Evolutionary conservation across 1,140 invertebrate species (phyloP), one percentile per base, ranked within the genome.

Genomic region (Cydia fagiglandana): DNA sequence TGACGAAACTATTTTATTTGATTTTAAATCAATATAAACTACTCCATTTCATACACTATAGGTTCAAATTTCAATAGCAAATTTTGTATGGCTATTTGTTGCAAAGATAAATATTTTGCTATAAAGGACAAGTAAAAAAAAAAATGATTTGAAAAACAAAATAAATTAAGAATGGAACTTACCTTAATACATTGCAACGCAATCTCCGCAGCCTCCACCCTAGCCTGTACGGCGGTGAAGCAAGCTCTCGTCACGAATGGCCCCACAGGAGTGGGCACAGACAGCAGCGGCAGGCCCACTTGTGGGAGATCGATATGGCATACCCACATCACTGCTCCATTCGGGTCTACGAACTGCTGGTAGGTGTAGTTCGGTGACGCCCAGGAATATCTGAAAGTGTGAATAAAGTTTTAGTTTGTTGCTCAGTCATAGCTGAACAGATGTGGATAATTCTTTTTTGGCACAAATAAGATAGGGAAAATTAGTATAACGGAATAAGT

Each of bases 141-240:
- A 73, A 0, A 64, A 66, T 2, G 1, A 1, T 3, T 34, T 73
- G 13, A 15, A 73, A 75, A 24, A 45, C 28, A 45, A 38, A 34
- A 66, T 66, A 66, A 28, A 28, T 10, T n/a, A 73, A 9, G 10
- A 64, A 75, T 9, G 34, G 28, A 38, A 17, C 10, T 3, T 15
- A 92, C 90, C 83, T 89, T 88, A 13, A 92, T 84, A 24, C 78
- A 78, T 70, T 88, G 78, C 1, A 92, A 73, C 1, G 87, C 88
- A 38, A 78, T 81, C 70, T 89, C 86, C 3, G 90, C 89, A 20
- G 88, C 90, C 68, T 90, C 85, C 13, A 86, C 79, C 66, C 88
- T 78, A 9, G 90, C 88, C 77, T 90, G 87, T 34, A 86, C 81
- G 50, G 84, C 50, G 4, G 87, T 83, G 47, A 75, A 79, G 45